Evolutionary conservation across 1,140 invertebrate genomes (phyloP).

Genomic region (Bombus sylvicola): DNA sequence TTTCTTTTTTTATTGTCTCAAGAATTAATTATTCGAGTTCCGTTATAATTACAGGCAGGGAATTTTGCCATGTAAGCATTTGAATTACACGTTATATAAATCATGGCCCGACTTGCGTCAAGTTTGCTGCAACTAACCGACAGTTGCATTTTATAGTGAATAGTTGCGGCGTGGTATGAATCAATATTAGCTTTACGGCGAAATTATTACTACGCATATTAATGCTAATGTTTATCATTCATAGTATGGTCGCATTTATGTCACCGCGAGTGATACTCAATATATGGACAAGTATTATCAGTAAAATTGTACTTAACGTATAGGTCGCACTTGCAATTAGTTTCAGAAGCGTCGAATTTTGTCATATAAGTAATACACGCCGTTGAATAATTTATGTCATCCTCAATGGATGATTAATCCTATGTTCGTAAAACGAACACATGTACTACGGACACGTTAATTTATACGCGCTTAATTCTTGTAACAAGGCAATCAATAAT

Average conservation of each 20-base stretch:
- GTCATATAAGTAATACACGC: conserved; percentile 9
- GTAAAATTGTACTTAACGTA: conserved; percentile 38
- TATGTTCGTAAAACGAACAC: neutral
- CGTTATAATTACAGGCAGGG: neutral
- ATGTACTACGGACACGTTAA: conserved; percentile 14
- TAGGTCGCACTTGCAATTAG: conserved; percentile 14
- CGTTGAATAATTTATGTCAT: conserved; percentile 26
- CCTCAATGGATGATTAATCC: conserved; percentile 20
- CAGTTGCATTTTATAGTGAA: conserved; percentile 5
- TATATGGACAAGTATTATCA: neutral
- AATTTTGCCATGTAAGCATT: neutral
- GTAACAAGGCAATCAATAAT: conserved; percentile 29
- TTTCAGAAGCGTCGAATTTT: neutral
- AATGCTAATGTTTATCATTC: conserved; percentile 26
- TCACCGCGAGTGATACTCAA: neutral
- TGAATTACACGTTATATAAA: neutral
- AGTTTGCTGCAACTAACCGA: neutral
- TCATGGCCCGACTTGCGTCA: neutral
- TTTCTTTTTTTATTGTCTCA: no score
- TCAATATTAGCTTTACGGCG: conserved; percentile 23
- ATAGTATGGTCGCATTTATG: neutral
- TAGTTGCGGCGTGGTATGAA: neutral
- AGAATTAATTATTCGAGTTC: neutral
- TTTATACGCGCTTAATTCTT: neutral
- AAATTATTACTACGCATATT: conserved; percentile 17